phyloP scores from a whole-genome alignment of 2,888 invertebrate genomes.

The Hermaeophaga mercurialis region DNA sequence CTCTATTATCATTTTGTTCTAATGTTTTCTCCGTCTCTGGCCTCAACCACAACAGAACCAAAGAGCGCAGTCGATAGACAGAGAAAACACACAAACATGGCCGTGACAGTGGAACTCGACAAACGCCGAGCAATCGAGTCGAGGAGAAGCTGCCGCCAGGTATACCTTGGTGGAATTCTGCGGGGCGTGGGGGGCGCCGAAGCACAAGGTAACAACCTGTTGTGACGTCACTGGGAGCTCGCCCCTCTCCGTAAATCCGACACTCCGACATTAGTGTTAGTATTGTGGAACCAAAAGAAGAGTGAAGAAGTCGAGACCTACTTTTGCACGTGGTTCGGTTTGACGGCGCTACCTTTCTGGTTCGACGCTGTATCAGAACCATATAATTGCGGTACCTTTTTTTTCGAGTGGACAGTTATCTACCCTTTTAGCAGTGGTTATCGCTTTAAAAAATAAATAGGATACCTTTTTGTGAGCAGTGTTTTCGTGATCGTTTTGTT shows the following conservation, averaged over 20 bases:
- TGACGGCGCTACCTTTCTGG: slow-evolving; percentile 12
- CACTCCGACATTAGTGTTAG: slow-evolving; percentile 36
- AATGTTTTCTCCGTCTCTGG: slow-evolving; percentile 17
- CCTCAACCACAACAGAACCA: slow-evolving; percentile 32
- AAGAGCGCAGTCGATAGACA: slow-evolving; percentile 28
- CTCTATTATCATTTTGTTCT: neutral
- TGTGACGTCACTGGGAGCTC: slow-evolving; percentile 54
- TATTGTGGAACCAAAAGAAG: slow-evolving; percentile 33
- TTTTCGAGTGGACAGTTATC: neutral
- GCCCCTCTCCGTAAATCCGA: slow-evolving; percentile 40
- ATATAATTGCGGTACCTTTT: slow-evolving; percentile 23
- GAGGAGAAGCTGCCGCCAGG: slow-evolving; percentile 40
- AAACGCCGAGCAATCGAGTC: slow-evolving; percentile 33
- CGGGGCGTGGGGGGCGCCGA: slow-evolving; percentile 17
- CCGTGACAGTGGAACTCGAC: slow-evolving; percentile 55
- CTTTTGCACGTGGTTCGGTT: slow-evolving; percentile 33
- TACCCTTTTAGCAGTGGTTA: no score
- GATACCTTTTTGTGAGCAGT: neutral
- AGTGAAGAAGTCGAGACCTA: slow-evolving; percentile 33
- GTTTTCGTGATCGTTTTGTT: no score
- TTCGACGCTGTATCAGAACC: no score
- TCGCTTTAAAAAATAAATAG: no score
- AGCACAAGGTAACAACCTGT: slow-evolving; percentile 58
- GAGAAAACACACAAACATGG: slow-evolving; percentile 50
- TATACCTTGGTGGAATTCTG: slow-evolving; percentile 46